phyloP scores from a whole-genome alignment of 2,888 invertebrate genomes.

The Sarcophaga rosellei region DNA sequence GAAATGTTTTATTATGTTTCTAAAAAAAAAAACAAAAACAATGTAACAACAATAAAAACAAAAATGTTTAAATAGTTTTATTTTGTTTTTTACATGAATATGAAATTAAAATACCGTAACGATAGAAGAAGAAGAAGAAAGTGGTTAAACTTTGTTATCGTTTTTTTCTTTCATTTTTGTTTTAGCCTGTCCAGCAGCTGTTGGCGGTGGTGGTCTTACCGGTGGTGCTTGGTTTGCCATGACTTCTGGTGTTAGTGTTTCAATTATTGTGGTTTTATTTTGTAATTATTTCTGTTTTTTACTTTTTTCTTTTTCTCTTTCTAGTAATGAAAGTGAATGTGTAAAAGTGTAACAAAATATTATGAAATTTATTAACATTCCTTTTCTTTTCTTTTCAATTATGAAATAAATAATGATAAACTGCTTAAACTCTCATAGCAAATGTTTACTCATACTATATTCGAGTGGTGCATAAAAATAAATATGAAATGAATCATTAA shows the following conservation, averaged over 20 bases:
- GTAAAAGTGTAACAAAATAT: conserved; percentile 54
- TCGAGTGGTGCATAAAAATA: neutral
- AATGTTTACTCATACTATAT: too few relatives aligned
- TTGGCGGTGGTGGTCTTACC: neutral
- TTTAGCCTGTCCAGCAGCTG: neutral
- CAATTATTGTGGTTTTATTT: conserved; percentile 30
- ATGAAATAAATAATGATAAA: conserved; percentile 49
- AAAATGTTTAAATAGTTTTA: conserved; percentile 29
- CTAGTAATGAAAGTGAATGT: conserved; percentile 58
- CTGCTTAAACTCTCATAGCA: too few relatives aligned
- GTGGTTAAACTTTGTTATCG: conserved; percentile 36
- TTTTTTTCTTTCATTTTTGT: neutral
- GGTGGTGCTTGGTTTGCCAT: conserved; percentile 43
- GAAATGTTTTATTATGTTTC: conserved; percentile 16
- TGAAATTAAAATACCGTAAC: conserved; percentile 66
- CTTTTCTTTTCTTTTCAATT: conserved; percentile 20
- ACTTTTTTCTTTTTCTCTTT: neutral
- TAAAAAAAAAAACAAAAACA: conserved; percentile 46
- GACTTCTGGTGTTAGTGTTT: conserved; percentile 59
- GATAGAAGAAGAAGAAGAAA: conserved; percentile 68
- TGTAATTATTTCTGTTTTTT: conserved; percentile 7
- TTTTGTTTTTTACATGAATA: neutral
- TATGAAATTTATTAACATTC: neutral
- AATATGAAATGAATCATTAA: conserved; percentile 43
- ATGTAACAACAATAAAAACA: conserved; percentile 52